Evolutionary conservation across 2,113 vertebrate genomes (phyloP).

Genomic region (Alaudala cheleensis): DNA sequence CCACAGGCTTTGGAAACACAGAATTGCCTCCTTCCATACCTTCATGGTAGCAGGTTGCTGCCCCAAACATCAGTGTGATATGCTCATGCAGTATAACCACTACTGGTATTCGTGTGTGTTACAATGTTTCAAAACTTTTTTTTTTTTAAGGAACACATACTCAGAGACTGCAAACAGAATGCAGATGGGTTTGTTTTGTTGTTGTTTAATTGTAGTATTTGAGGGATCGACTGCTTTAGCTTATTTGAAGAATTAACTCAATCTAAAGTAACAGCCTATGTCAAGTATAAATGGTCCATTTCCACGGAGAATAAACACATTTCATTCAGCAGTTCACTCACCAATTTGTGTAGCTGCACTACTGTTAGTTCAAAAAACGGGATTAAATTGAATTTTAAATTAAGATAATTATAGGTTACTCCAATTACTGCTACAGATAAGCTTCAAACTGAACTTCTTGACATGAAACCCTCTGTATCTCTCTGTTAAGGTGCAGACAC

Average conservation of each 20-base stretch:
- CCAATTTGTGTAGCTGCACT: not conserved
- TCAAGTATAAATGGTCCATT: not conserved
- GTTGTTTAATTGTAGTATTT: not conserved
- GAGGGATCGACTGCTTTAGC: not conserved
- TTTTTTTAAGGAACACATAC: not conserved
- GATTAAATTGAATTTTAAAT: not conserved
- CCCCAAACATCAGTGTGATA: not conserved
- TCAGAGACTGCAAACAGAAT: not conserved
- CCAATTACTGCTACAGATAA: not conserved
- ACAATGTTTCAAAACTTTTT: not conserved
- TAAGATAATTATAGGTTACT: not conserved
- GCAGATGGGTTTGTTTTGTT: not conserved
- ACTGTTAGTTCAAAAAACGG: not conserved
- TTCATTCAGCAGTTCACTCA: not conserved
- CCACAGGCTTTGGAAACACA: not conserved
- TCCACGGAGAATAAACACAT: not conserved
- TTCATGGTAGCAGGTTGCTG: not conserved
- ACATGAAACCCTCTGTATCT: not conserved
- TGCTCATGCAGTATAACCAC: not conserved
- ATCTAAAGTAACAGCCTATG: not conserved
- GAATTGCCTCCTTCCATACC: not conserved
- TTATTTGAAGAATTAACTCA: not conserved
- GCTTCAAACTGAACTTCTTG: not conserved
- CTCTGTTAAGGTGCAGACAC: fast-evolving
- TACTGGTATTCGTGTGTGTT: not conserved